phyloP scores from a whole-genome alignment of 2,888 invertebrate genomes.

The Drosophila paramelanica region DNA sequence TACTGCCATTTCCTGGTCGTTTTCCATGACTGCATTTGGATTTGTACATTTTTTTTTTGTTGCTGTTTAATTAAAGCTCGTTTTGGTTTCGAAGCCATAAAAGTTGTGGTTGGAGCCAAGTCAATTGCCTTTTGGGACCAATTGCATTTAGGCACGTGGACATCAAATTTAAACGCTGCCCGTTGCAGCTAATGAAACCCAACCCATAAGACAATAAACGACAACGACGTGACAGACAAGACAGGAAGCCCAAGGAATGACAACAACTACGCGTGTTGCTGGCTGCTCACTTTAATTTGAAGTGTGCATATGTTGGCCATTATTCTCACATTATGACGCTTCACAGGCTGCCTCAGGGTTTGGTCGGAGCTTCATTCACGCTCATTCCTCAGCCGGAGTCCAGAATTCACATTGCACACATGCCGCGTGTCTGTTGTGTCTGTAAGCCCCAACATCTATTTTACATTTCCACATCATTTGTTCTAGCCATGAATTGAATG shows the following conservation, averaged over 20 bases:
- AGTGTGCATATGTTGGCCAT: slow-evolving; percentile 73
- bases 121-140: slow-evolving; percentile 36
- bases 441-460: slow-evolving; percentile 77
- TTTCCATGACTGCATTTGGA: slow-evolving; percentile 1
- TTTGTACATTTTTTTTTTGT: slow-evolving; percentile 10
- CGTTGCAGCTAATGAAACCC: slow-evolving; percentile 76
- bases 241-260: slow-evolving; percentile 23
- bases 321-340: slow-evolving; percentile 66
- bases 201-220: slow-evolving; percentile 23
- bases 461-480: slow-evolving; percentile 84
- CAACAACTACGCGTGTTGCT: slow-evolving; percentile 14
- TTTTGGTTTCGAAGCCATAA: slow-evolving; percentile 72
- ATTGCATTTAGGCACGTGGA: slow-evolving; percentile 73
- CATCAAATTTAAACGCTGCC: slow-evolving; percentile 73
- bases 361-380: slow-evolving; percentile 22
- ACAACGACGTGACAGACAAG: not conserved
- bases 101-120: slow-evolving; percentile 49
- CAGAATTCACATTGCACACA: slow-evolving; percentile 27
- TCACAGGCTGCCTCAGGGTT: slow-evolving; percentile 20
- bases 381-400: slow-evolving; percentile 2
- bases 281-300: slow-evolving; percentile 65
- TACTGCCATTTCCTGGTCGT: slow-evolving; percentile 12
- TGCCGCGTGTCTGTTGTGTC: slow-evolving; percentile 21
- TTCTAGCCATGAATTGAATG: slow-evolving; percentile 81
- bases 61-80: slow-evolving; percentile 72